Evolutionary conservation across 2,113 vertebrate genomes (phyloP), one percentile per base, ranked within the genome.

Genomic region (Saccopteryx bilineata): DNA sequence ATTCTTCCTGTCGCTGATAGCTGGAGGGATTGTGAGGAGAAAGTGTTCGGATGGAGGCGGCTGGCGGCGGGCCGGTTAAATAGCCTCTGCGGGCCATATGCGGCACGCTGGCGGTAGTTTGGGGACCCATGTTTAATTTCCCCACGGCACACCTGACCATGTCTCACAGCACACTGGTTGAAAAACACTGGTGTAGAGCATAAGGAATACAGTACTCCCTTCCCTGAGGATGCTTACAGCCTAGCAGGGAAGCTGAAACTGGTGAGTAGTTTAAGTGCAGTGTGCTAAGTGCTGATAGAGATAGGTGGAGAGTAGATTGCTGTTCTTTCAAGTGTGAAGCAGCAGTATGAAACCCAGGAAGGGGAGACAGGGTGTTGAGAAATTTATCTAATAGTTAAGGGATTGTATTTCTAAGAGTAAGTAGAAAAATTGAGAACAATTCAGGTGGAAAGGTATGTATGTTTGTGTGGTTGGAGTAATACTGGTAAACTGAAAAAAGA

Each of bases 321-420:
- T 28, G 0, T 93, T 90, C 60, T 60, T 92, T 9, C 9, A 52
- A 66, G 60, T 74, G 69, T 61, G 39, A 58, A 85, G 39, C 48
- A 12, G 17, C 54, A 71, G 19, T 28, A 28, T 75, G 68, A 76
- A 85, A 87, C 24, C 12, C 12, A 69, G 60, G 7, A 76, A n/a
- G 39, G 19, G 19, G 61, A 61, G 13, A 58, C 21, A 26, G 26
- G 18, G 11, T 68, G 61, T 21, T 61, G 46, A 85, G 39, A 88
- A 60, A n/a, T 61, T n/a, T 61, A 68, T 92, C 9, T 94, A 19
- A 56, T 58, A n/a, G 50, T 12, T 54, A 21, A 85, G 39, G 52
- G 79, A n/a, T 76, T 61, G 58, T 68, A 48, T 87, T 91, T 82
- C 39, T 63, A 87, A 61, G 48, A 46, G 52, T 80, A 56, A 90